These are phyloP conservation scores for Scomber scombrus DNA, from an alignment of 2,113 vertebrate genomes.

Conservation along the genomic window DNA sequence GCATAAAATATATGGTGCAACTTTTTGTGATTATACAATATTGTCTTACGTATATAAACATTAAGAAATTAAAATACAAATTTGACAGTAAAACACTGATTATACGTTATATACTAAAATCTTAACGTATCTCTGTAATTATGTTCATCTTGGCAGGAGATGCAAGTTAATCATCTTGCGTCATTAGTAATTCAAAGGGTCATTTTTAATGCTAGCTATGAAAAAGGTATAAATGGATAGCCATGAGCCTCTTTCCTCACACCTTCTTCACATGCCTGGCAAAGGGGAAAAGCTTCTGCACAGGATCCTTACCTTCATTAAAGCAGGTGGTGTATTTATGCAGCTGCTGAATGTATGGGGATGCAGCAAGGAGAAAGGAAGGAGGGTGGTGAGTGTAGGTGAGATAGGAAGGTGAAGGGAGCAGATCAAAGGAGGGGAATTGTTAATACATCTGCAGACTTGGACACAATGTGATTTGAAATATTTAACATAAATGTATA, in stretches of 20 bases:
- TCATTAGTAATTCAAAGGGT: constrained; percentile 77
- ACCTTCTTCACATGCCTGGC: constrained; percentile 84
- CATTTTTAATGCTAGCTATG: constrained; percentile 76
- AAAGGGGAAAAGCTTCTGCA: constrained; percentile 82
- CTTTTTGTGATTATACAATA: constrained; percentile 53
- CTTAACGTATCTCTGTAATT: constrained; percentile 56
- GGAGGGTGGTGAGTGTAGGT: constrained; percentile 10
- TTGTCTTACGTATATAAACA: constrained; percentile 21
- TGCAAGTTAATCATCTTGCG: constrained; percentile 64
- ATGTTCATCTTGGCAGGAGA: constrained; percentile 50
- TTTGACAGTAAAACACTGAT: constrained; percentile 42
- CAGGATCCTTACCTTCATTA: constrained; percentile 82
- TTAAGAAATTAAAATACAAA: constrained; percentile 24
- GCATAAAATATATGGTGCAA: constrained; percentile 16
- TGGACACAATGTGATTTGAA: constrained; percentile 88
- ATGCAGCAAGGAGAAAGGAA: constrained; percentile 39
- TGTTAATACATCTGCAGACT: constrained; percentile 78
- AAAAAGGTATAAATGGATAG: constrained; percentile 86
- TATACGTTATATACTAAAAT: constrained; percentile 38
- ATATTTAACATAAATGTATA: constrained; percentile 91
- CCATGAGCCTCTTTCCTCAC: constrained; percentile 71
- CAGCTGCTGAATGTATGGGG: constrained; percentile 77
- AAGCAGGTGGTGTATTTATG: constrained; percentile 87
- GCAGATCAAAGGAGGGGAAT: constrained; percentile 40
- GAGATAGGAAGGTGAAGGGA: constrained; percentile 56